These are phyloP conservation scores for Salvelinus alpinus DNA, from an alignment of 2,113 vertebrate genomes.

Conservation along the genomic window DNA sequence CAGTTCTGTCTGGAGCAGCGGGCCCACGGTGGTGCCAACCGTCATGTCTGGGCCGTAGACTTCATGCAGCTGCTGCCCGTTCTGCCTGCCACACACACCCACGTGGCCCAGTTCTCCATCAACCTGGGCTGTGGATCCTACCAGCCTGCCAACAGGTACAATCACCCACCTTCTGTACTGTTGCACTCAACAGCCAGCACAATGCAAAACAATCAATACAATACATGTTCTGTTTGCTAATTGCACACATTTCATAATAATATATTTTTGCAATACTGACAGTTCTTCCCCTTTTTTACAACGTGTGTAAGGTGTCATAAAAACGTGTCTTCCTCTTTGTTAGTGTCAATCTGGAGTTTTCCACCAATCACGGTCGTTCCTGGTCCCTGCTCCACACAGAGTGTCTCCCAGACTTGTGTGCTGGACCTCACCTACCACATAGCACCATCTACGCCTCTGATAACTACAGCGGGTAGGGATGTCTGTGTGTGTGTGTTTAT, in stretches of 20 bases:
- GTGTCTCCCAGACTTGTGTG: conserved; percentile 92
- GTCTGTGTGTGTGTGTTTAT: conserved; percentile 59
- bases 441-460: conserved; percentile 95
- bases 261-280: too few relatives aligned
- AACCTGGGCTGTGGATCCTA: conserved; percentile 96
- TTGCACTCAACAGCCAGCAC: too few relatives aligned
- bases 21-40: conserved; percentile 82
- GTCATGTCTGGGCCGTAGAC: conserved; percentile 92
- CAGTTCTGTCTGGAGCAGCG: conserved; percentile 94
- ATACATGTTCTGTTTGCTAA: too few relatives aligned
- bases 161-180: too few relatives aligned
- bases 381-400: conserved; percentile 94
- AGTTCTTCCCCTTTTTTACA: not conserved
- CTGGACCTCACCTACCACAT: conserved; percentile 91
- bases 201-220: too few relatives aligned
- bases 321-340: not conserved
- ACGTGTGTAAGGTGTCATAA: not conserved
- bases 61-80: conserved; percentile 92
- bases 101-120: conserved; percentile 96
- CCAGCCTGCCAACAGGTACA: conserved; percentile 94
- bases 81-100: conserved; percentile 85
- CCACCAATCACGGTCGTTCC: conserved; percentile 91
- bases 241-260: too few relatives aligned
- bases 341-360: conserved; percentile 93
- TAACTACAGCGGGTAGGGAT: conserved; percentile 95